phyloP scores from a whole-genome alignment of 2,113 vertebrate species.

The Chascanopsetta lugubris region DNA sequence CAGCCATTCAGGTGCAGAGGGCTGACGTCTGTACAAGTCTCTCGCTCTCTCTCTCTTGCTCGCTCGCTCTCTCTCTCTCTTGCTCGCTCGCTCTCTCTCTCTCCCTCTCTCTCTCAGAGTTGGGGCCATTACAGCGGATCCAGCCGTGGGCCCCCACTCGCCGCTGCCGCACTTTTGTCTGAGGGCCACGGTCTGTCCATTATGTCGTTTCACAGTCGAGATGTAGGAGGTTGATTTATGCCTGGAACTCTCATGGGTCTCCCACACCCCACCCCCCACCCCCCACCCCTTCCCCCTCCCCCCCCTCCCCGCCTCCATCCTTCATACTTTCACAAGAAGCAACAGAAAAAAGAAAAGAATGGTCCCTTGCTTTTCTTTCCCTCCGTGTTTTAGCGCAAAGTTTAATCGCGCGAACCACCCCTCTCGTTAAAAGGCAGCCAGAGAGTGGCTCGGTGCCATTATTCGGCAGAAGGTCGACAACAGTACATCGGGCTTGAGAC shows the following conservation, averaged over 20 bases:
- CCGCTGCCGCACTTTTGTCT: slow-evolving; percentile 39
- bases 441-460: slow-evolving; percentile 34
- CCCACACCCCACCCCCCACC: slow-evolving; percentile 21
- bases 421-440: slow-evolving; percentile 32
- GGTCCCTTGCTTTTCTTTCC: slow-evolving; percentile 7
- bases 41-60: slow-evolving; percentile 45
- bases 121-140: slow-evolving; percentile 48
- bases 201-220: slow-evolving; percentile 40
- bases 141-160: slow-evolving; percentile 49
- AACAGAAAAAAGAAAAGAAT: slow-evolving; percentile 3
- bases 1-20: slow-evolving; percentile 59
- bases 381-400: slow-evolving; percentile 23
- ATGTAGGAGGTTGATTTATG: slow-evolving; percentile 67
- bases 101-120: slow-evolving; percentile 42
- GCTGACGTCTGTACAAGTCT: slow-evolving; percentile 58
- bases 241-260: slow-evolving; percentile 51
- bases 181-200: slow-evolving; percentile 46
- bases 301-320: slow-evolving; percentile 24
- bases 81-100: slow-evolving; percentile 47
- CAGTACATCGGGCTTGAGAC: slow-evolving; percentile 72
- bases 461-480: slow-evolving; percentile 59
- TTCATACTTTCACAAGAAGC: slow-evolving; percentile 40
- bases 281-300: too few species aligned
- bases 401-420: slow-evolving; percentile 52
- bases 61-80: slow-evolving; percentile 45